phyloP scores from a whole-genome alignment of 2,113 vertebrate species.

The Zosterops hypoxanthus region DNA sequence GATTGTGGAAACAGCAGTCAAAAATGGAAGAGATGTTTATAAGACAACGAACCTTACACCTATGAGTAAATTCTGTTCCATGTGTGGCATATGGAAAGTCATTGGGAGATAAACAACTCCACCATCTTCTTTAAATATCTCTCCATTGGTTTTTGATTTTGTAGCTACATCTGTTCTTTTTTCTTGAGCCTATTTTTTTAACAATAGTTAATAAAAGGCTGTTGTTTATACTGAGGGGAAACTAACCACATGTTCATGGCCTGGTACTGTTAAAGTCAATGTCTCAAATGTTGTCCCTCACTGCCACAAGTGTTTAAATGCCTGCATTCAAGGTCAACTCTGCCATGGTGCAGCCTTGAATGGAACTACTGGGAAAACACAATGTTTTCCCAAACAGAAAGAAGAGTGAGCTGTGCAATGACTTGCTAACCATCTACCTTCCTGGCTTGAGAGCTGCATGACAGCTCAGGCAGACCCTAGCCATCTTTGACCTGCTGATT shows the following conservation, averaged over 20 bases:
- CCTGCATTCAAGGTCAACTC: background rate
- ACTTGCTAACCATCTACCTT: background rate
- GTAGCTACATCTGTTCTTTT: background rate
- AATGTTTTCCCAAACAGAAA: background rate
- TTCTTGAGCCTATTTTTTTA: background rate
- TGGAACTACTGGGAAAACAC: background rate
- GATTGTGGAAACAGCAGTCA: background rate
- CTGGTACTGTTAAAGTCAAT: background rate
- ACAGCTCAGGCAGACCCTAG: background rate
- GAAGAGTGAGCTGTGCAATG: no score
- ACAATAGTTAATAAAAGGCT: background rate
- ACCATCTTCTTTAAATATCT: background rate
- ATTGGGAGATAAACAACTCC: background rate
- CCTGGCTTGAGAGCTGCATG: rapidly evolving
- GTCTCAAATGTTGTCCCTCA: background rate
- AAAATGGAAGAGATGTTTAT: background rate
- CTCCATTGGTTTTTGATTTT: rapidly evolving
- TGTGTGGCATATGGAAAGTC: background rate
- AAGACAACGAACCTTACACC: background rate
- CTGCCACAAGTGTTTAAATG: background rate
- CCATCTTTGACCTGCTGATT: background rate
- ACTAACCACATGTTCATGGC: background rate
- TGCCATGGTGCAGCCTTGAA: background rate
- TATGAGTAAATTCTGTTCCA: background rate
- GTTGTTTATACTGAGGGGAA: background rate